phyloP scores from a whole-genome alignment of 2,113 vertebrate genomes.

The Jacana jacana region DNA sequence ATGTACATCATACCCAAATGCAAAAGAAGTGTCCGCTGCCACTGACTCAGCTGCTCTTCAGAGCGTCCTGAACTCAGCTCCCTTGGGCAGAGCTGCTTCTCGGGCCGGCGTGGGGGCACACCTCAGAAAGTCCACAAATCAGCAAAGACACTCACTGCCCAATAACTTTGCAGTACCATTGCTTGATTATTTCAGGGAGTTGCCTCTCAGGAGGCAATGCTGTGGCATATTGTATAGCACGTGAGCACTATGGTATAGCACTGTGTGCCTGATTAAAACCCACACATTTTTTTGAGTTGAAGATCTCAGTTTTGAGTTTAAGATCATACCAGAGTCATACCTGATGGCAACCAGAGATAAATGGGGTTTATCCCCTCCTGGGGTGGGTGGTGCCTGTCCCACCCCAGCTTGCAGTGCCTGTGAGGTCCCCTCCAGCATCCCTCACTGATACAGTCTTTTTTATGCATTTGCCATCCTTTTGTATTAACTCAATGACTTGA shows the following conservation, averaged over 20 bases:
- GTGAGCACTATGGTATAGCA: too few species aligned
- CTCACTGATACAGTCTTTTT: too few species aligned
- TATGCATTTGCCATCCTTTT: accelerated
- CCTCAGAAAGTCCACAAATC: background rate
- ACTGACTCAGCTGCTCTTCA: background rate
- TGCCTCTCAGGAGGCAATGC: background rate
- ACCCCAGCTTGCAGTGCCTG: background rate
- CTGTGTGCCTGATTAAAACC: background rate
- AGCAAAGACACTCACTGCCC: background rate
- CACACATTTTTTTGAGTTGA: background rate
- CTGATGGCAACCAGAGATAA: background rate
- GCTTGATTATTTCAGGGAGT: background rate
- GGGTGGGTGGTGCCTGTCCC: background rate
- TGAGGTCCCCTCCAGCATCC: background rate
- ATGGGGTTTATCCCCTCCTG: background rate
- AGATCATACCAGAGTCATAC: background rate
- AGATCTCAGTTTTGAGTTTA: background rate
- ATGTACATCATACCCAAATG: accelerated
- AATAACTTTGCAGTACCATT: background rate
- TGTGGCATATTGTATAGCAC: background rate
- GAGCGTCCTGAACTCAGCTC: background rate
- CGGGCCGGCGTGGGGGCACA: background rate
- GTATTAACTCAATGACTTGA: background rate
- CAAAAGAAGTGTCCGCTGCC: background rate
- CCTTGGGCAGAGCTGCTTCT: background rate